A percentile compares a stretch with the other conserved stretches of the same genome.
Evolutionary conservation across 2,888 invertebrate species (phyloP).

Genomic region (Alloscopus bannaensis): DNA sequence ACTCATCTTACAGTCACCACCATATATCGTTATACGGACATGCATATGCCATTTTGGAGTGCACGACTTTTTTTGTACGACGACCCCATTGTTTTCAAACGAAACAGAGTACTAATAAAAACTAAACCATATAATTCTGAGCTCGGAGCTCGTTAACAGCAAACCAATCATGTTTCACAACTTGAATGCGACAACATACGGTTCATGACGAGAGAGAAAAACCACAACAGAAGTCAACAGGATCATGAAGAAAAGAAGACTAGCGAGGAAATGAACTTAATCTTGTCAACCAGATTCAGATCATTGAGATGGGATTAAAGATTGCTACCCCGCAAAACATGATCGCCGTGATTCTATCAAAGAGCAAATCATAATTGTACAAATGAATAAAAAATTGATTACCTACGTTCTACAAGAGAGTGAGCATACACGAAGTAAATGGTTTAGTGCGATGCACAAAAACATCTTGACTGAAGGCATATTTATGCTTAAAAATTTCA

Average conservation of each 20-base stretch:
- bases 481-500: no score
- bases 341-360: no score
- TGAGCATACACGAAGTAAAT: no score
- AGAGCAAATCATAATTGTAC: neutral
- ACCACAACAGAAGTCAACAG: no score
- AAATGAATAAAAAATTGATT: no score
- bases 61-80: slow-evolving; percentile 9
- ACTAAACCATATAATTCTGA: neutral
- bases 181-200: neutral
- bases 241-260: neutral
- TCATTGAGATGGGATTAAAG: slow-evolving; percentile 28
- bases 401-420: no score
- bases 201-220: neutral
- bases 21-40: neutral
- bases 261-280: slow-evolving; percentile 53
- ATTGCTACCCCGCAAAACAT: slow-evolving; percentile 7
- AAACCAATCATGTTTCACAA: slow-evolving; percentile 15
- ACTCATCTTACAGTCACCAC: neutral
- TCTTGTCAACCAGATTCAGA: slow-evolving; percentile 55
- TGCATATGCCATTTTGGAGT: neutral
- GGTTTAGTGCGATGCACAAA: neutral
- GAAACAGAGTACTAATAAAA: neutral
- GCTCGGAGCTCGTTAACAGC: neutral
- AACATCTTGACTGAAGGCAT: neutral
- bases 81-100: slow-evolving; percentile 2